A percentile compares a stretch with the other conserved stretches of the same genome.
Evolutionary conservation across 2,113 vertebrate genomes (phyloP).

Genomic region (Thamnophis sirtalis): DNA sequence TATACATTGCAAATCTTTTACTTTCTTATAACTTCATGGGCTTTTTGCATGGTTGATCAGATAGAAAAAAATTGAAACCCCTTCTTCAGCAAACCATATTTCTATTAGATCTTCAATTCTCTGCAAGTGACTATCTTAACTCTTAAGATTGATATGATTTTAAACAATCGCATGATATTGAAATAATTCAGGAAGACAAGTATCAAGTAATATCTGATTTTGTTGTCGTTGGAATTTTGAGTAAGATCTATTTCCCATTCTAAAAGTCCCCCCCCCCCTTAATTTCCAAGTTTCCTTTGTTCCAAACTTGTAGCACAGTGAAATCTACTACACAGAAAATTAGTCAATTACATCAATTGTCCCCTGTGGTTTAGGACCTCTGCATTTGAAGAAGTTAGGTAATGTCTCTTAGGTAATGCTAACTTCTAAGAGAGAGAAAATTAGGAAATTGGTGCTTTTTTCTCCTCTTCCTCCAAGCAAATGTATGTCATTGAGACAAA

Average conservation of each 20-base stretch:
- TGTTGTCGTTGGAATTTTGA: neutral
- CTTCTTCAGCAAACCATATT: neutral
- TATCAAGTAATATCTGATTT: neutral
- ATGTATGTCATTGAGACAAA: neutral
- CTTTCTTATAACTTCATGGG: neutral
- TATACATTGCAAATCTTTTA: neutral
- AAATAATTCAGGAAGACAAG: neutral
- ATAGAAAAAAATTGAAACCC: neutral
- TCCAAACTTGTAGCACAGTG: neutral
- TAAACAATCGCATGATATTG: neutral
- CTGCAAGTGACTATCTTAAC: neutral
- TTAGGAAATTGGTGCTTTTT: neutral
- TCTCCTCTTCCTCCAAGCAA: neutral
- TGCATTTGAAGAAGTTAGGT: neutral
- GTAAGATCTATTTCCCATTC: neutral
- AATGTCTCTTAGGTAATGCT: neutral
- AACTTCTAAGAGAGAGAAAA: neutral
- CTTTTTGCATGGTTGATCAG: neutral
- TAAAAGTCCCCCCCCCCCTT: neutral
- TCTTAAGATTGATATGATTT: neutral
- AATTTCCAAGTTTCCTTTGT: neutral
- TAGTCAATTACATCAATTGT: neutral
- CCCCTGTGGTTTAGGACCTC: neutral
- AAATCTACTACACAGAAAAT: neutral
- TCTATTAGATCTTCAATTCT: neutral